These are phyloP conservation scores for Pyrgus malvae DNA, from an alignment of 2,888 invertebrate genomes.

Conservation along the genomic window DNA sequence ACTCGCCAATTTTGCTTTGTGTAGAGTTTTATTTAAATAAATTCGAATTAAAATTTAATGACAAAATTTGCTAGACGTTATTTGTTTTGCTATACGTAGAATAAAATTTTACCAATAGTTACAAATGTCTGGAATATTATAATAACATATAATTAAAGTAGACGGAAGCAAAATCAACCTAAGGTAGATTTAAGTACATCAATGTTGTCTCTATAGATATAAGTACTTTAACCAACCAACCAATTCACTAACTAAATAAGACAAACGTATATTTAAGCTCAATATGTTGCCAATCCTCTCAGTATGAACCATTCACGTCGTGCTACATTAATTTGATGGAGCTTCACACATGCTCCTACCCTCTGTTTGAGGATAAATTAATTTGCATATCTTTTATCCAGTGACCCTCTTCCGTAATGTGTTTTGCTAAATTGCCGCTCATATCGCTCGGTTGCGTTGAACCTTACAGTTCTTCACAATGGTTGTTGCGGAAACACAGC, in stretches of 20 bases:
- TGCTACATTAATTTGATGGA: constrained; percentile 47
- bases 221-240: too few relatives aligned
- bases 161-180: too few relatives aligned
- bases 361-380: constrained; percentile 51
- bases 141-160: too few relatives aligned
- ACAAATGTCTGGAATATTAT: too few relatives aligned
- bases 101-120: too few relatives aligned
- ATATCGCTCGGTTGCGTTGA: constrained; percentile 13
- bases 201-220: too few relatives aligned
- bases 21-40: background rate
- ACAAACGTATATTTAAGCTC: background rate
- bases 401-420: constrained; percentile 54
- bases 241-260: too few relatives aligned
- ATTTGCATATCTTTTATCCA: constrained; percentile 68
- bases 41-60: background rate
- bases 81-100: too few relatives aligned
- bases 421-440: constrained; percentile 58
- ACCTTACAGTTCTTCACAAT: too few relatives aligned
- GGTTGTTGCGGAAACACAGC: too few relatives aligned
- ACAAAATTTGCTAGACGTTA: too few relatives aligned
- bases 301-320: constrained; percentile 12
- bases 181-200: too few relatives aligned
- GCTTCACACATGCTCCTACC: constrained; percentile 47
- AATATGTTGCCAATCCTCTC: constrained; percentile 14
- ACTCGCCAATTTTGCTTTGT: background rate